Evolutionary conservation across 2,113 vertebrate species (phyloP).

Genomic region (Urocynchramus pylzowi): DNA sequence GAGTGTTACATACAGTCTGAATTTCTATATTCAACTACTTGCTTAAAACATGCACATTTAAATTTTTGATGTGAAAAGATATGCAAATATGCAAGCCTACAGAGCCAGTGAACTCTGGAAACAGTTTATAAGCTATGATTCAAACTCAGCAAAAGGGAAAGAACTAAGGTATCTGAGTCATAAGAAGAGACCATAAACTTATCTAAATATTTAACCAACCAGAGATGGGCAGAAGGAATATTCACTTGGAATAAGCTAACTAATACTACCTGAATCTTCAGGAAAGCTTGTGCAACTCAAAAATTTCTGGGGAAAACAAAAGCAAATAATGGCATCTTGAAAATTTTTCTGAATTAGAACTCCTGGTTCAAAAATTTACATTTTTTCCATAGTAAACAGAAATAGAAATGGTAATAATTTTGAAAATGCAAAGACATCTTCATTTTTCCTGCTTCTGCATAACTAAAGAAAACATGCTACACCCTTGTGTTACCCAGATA

Average conservation of each 20-base stretch:
- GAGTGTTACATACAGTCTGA: background rate
- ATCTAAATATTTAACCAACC: conserved; percentile 2
- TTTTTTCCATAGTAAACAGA: background rate
- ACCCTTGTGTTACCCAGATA: background rate
- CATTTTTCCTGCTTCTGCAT: background rate
- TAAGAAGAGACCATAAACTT: background rate
- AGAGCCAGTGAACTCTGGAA: background rate
- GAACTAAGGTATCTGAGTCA: background rate
- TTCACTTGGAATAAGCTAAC: background rate
- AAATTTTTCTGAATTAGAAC: background rate
- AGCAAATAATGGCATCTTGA: background rate
- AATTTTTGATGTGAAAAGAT: background rate
- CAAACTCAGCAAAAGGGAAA: background rate
- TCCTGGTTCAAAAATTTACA: background rate
- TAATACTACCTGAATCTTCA: background rate
- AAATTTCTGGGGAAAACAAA: background rate
- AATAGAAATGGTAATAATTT: background rate
- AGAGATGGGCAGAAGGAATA: background rate
- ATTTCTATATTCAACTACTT: background rate
- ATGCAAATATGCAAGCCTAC: background rate
- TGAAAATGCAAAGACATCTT: background rate
- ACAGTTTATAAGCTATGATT: background rate
- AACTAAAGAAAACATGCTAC: background rate
- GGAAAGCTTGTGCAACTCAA: background rate
- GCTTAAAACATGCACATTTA: background rate